Base-by-base conservation (phyloP, 2,797 vertebrate genomes). In the Loris lydekkerianus region DNA sequence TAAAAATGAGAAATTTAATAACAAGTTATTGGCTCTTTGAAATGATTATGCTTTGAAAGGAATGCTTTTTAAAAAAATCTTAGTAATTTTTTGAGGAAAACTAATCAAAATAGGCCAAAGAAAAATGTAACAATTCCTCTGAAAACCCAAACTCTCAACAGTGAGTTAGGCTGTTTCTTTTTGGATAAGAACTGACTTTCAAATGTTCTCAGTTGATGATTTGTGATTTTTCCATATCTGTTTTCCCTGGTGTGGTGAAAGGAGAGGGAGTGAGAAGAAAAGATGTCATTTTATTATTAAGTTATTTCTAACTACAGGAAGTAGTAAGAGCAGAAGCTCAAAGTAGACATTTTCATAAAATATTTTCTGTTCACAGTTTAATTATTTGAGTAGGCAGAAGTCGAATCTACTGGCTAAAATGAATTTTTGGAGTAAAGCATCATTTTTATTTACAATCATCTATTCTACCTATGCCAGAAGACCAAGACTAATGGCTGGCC, bases 271-370 rank as follows among this genome's bases (percentile, higher is more conserved):
- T 46, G 17, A 27, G 72, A 84, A 46, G 13, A 37, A 91, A 86
- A 29, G 5, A 2, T 67, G 2, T 40, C 49, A 23, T 70, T 82
- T 89, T 73, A 34, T 93, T 43, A 63, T 78, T 75, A 49, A 56
- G 82, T 69, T 90, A 70, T 84, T 90, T 77, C 29, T 86, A 53
- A 58, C 40, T 81, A 63, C 73, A 91, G 60, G 40, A 90, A 97
- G 61, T 81, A 61, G 4, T 49, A 84, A 81, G 37, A 69, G 56
- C 34, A 94, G 17, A 85, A 84, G 73, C 14, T 86, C 65, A 86
- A 72, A 63, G 14, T 61, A 89, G 25, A 83, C 2, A 73, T 93
- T 61, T 73, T 49, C 46, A 49, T 49, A 73, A 25, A 56, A n/a
- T 53, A 20, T 67, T 78, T 94, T 81, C 34, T 65, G 5, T 83